Evolutionary conservation across 2,113 vertebrate genomes (phyloP), one percentile per base, ranked within the genome.

Genomic region (Sinocyclocheilus maitianheensis): DNA sequence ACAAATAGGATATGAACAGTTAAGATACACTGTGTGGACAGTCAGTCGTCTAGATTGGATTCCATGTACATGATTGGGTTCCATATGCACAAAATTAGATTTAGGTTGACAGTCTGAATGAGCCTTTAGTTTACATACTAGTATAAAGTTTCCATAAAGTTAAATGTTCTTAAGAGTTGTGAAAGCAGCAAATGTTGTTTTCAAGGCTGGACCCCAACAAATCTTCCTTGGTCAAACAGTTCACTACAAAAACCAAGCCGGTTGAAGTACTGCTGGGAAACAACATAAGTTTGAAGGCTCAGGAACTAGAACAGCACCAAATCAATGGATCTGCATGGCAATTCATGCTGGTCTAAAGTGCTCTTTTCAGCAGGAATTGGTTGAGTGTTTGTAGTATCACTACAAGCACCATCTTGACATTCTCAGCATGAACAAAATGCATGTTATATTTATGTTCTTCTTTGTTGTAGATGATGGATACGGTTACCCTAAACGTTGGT

Each of bases 401-500:
- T 40, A 2, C 67, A 72, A 22, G 34, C 18, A 40, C 9, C 69
- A 12, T 72, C 71, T 74, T 43, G 20, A 13, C 12, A 75, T 75
- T 75, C 11, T 48, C 40, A 75, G 12, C 22, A 26, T 6, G 37
- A 48, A 24, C 22, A 26, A 48, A 75, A 48, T 77, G 14, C 3
- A 77, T 55, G 24, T 20, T 20, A 14, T 5, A 1, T 20, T 34
- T 77, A 12, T 67, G 34, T 78, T 81, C 24, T 75, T 75, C 18
- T 71, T 46, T 9, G 79, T 93, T 94, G 85, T 93, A 97, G 96
- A 97, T 96, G 95, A 95, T 95, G 90, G 96, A 97, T 92, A 96
- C 96, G 88, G 93, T 97, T 94, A 97, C 96, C 20, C 93, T 97
- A 88, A 97, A 97, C 94, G 96, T 97, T 85, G 96, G 96, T 83